Conservation (phyloP, 2,113 vertebrate genomes). For the Nothocercus nigrocapillus region DNA sequence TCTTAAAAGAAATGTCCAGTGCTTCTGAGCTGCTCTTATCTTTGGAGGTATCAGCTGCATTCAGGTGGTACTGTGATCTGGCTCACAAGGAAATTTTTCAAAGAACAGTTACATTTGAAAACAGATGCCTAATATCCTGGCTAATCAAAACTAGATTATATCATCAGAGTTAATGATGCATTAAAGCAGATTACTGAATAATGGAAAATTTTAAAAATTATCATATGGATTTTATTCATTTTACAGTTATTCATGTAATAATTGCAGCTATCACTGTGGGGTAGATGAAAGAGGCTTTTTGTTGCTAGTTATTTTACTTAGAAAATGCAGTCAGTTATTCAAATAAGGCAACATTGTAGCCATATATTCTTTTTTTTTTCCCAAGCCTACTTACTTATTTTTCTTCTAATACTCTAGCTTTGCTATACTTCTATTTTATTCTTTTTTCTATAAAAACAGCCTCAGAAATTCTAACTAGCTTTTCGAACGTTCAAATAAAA, state of each 20-base stretch:
- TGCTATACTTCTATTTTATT: not conserved
- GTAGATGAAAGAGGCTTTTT: not conserved
- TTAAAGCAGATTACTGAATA: constrained; percentile 30
- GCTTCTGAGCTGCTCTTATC: not conserved
- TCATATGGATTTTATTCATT: not conserved
- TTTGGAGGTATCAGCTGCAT: not conserved
- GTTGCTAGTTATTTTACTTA: not conserved
- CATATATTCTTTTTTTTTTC: not conserved
- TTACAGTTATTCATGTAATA: constrained; percentile 1
- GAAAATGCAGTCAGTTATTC: not conserved
- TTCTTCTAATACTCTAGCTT: not conserved
- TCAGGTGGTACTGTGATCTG: not conserved
- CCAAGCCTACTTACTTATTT: not conserved
- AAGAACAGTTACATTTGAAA: not conserved
- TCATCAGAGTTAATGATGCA: constrained; percentile 40
- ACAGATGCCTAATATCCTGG: not conserved
- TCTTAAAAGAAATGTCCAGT: not conserved
- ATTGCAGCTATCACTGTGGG: not conserved
- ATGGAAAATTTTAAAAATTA: not conserved
- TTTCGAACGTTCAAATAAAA: not conserved
- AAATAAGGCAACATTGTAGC: not conserved
- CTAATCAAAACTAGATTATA: constrained; percentile 28
- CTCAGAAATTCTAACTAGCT: not conserved
- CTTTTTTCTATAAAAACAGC: not conserved
- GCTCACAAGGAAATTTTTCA: not conserved